Evolutionary conservation across 2,113 vertebrate genomes (phyloP), one percentile per base, ranked within the genome.

Genomic region (Hemiprocne comata): DNA sequence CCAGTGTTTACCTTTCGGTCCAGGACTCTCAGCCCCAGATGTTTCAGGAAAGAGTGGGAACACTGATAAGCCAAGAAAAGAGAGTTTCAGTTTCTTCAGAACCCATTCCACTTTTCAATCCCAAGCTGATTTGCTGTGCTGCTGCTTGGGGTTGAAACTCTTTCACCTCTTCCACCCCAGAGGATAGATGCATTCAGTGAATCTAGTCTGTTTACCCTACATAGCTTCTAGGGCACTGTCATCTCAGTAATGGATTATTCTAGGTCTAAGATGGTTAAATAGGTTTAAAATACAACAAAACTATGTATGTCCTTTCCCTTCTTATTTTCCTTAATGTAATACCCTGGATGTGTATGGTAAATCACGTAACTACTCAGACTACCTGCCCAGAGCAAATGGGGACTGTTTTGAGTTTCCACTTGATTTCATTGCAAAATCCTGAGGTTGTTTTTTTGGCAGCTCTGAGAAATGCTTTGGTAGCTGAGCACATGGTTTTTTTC

Each of bases 351-450:
- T 40, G 7, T 58, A 23, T 64, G 38, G 33, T 72, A 81, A 89
- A 42, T 87, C 84, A 81, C 57, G 25, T 50, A 67, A 78, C 58
- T 73, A 42, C 46, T 71, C 62, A 54, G 74, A 19, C 76, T 91
- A 77, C 87, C 95, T 95, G 76, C 92, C 64, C 70, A 34, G 82
- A 67, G 69, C 33, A 81, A 78, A 70, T 25, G 36, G 44, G 70
- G n/a, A 64, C 42, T 69, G 36, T 65, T 89, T 57, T 53, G 87
- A 82, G 55, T 91, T 95, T 76, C 91, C 77, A 60, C 70, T 95
- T 94, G 70, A 81, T 86, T 89, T 83, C 34, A 65, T 57, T 67
- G 21, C 42, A 73, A 25, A 69, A 89, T 92, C 81, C 74, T 85
- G 15, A 13, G 66, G 42, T 19, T 17, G 19, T 20, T 93, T 78